These are phyloP conservation scores for Crossocerus cetratus DNA, from an alignment of 2,888 invertebrate genomes.

Conservation along the genomic window DNA sequence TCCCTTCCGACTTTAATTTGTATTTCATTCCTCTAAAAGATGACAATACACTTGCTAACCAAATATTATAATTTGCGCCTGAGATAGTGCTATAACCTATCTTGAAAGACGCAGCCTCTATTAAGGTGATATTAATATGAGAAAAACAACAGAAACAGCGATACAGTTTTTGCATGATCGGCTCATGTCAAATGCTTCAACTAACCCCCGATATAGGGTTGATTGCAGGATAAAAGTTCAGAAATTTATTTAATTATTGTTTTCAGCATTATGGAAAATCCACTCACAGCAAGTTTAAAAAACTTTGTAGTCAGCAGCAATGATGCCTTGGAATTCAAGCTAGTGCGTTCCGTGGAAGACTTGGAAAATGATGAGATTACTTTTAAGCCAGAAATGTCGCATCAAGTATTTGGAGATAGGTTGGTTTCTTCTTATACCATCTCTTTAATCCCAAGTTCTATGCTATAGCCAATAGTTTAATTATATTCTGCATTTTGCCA, in stretches of 20 bases:
- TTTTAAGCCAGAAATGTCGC: constrained; percentile 92
- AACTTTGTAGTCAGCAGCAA: constrained; percentile 77
- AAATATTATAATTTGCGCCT: no score
- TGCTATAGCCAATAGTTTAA: constrained; percentile 7
- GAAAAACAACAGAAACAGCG: no score
- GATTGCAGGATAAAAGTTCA: no score
- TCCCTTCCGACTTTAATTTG: no score
- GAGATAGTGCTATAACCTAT: no score
- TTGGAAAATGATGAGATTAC: constrained; percentile 81
- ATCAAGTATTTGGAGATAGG: constrained; percentile 94
- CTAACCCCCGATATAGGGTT: no score
- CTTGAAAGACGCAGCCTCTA: no score
- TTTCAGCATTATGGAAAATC: constrained; percentile 69
- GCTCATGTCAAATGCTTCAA: no score
- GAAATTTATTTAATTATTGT: neutral
- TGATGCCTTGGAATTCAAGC: constrained; percentile 78
- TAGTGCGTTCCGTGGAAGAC: constrained; percentile 82
- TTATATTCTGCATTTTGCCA: neutral
- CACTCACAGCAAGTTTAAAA: constrained; percentile 67
- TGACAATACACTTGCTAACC: no score
- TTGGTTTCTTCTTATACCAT: constrained; percentile 59
- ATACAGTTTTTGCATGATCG: no score
- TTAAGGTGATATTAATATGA: no score
- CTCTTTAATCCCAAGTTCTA: neutral
- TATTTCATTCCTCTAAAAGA: no score